Evolutionary conservation across 2,113 vertebrate genomes (phyloP).

Genomic region (Platycercus adscitus): DNA sequence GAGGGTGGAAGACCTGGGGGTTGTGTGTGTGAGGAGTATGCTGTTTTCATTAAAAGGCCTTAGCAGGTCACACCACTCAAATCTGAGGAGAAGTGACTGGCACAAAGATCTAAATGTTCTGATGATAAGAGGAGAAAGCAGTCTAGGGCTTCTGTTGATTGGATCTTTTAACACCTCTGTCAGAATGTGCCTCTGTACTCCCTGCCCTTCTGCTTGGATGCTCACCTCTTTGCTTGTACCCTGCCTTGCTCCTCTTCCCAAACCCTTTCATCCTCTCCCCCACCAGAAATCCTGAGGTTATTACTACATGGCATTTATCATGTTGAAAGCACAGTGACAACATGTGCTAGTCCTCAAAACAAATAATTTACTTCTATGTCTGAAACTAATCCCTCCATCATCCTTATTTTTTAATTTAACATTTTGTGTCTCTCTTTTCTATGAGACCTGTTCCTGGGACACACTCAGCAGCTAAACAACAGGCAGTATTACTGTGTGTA

Average conservation of each 20-base stretch:
- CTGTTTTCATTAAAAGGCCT: neutral
- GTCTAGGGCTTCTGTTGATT: neutral
- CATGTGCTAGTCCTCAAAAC: neutral
- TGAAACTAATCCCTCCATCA: neutral
- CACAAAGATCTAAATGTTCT: neutral
- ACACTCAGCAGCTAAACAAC: neutral
- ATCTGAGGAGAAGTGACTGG: neutral
- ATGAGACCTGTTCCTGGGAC: rapidly evolving
- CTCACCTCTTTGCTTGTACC: neutral
- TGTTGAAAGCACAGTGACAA: neutral
- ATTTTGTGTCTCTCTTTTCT: neutral
- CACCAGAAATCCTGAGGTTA: neutral
- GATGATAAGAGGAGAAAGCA: neutral
- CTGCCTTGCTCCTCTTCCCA: neutral
- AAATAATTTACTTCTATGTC: neutral
- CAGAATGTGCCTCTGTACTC: neutral
- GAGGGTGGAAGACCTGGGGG: neutral
- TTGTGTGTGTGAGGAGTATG: neutral
- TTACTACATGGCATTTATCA: neutral
- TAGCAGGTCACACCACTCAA: neutral
- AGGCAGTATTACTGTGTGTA: neutral
- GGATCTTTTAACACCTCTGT: neutral
- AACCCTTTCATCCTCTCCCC: neutral
- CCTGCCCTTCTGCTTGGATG: rapidly evolving
- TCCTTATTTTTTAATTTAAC: neutral